phyloP scores from a whole-genome alignment of 2,888 invertebrate genomes.

The Micropterix aruncella region DNA sequence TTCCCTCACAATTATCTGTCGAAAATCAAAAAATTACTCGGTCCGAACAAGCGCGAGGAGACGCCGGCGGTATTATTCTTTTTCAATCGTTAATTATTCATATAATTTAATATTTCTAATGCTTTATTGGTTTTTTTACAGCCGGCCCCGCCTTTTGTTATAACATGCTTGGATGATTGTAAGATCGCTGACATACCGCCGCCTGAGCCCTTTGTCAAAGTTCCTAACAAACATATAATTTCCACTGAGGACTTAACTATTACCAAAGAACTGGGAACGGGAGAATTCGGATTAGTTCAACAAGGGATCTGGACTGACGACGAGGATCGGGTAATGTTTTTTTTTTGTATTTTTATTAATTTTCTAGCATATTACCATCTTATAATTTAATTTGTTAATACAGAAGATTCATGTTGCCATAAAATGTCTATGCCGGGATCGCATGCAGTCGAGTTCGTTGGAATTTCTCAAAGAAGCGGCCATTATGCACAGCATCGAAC shows the following conservation, averaged over 20 bases:
- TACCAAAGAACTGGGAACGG: slow-evolving; percentile 89
- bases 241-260: slow-evolving; percentile 83
- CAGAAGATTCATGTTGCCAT: slow-evolving; percentile 87
- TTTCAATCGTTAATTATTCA: slow-evolving; percentile 1
- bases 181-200: too few species aligned
- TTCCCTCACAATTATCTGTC: slow-evolving; percentile 87
- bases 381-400: background rate
- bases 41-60: slow-evolving; percentile 43
- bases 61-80: slow-evolving; percentile 19
- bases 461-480: slow-evolving; percentile 97
- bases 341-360: slow-evolving; percentile 21
- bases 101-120: too few species aligned
- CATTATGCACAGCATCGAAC: slow-evolving; percentile 96
- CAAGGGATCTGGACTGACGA: slow-evolving; percentile 96
- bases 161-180: too few species aligned
- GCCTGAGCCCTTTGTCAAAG: too few species aligned
- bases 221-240: slow-evolving; percentile 80
- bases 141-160: too few species aligned
- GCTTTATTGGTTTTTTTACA: too few species aligned
- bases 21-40: slow-evolving; percentile 75
- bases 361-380: too few species aligned
- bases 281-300: slow-evolving; percentile 96
- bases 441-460: slow-evolving; percentile 91
- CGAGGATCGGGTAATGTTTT: slow-evolving; percentile 49
- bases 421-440: slow-evolving; percentile 87